phyloP scores from a whole-genome alignment of 2,888 invertebrate genomes.

The Selenia dentaria region DNA sequence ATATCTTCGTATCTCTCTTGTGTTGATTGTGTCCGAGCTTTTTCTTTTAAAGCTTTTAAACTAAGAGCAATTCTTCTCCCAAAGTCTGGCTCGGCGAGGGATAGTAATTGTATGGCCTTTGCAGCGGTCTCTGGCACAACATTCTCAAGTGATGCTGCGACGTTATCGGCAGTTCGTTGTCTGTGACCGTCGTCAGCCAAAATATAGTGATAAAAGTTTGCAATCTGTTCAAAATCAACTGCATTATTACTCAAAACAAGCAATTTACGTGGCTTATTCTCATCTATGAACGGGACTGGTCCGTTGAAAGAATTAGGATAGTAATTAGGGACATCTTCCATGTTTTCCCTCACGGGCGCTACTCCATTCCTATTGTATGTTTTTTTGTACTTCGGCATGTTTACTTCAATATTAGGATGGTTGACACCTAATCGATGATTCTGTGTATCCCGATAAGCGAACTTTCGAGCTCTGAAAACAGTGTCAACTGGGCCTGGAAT shows the following conservation, averaged over 20 bases:
- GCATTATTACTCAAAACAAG: conserved; percentile 37
- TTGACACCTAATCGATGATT: conserved; percentile 48
- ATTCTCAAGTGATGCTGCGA: conserved; percentile 13
- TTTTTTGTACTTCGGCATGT: conserved; percentile 39
- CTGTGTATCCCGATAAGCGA: conserved; percentile 84
- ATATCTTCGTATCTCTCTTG: conserved; percentile 11
- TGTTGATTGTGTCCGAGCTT: conserved; percentile 2
- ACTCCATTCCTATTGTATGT: conserved; percentile 45
- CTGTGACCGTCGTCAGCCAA: conserved; percentile 81
- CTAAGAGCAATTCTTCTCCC: conserved; percentile 84
- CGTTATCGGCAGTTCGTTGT: conserved; percentile 20
- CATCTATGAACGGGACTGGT: conserved; percentile 44
- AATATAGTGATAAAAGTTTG: conserved; percentile 87
- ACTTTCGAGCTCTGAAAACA: conserved; percentile 75
- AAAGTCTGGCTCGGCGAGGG: conserved; percentile 89
- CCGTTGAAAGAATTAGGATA: conserved; percentile 50
- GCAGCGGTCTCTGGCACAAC: conserved; percentile 65
- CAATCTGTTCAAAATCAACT: conserved; percentile 81
- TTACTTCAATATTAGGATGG: conserved; percentile 44
- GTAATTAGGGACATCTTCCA: conserved; percentile 44
- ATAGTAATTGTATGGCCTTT: conserved; percentile 90
- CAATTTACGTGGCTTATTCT: conserved; percentile 35
- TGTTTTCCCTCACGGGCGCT: conserved; percentile 43
- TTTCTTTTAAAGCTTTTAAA: conserved; percentile 21
- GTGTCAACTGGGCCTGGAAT: conserved; percentile 80